A percentile compares a stretch with the other conserved stretches of the same genome.
These are phyloP conservation scores for Eumaeus atala DNA, from an alignment of 1,140 invertebrate genomes.

Conservation along the genomic window DNA sequence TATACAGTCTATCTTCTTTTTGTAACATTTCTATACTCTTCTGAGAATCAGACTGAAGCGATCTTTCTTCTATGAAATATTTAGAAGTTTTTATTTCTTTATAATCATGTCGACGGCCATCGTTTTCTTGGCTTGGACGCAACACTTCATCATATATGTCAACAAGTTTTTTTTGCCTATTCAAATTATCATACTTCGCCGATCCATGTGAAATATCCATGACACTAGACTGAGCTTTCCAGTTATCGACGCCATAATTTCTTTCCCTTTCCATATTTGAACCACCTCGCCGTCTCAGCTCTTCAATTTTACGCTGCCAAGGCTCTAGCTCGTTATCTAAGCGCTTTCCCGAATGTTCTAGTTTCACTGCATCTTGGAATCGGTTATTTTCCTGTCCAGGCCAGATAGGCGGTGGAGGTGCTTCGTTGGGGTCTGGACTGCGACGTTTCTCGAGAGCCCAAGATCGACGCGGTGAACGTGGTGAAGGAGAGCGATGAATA, in stretches of 20 bases:
- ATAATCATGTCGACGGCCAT: slow-evolving; percentile 21
- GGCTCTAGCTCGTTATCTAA: slow-evolving; percentile 17
- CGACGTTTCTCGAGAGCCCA: slow-evolving; percentile 58
- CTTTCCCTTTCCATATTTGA: slow-evolving; percentile 22
- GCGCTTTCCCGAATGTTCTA: slow-evolving; percentile 21
- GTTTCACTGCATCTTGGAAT: slow-evolving; percentile 23
- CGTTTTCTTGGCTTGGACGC: slow-evolving; percentile 12
- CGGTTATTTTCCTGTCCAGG: slow-evolving; percentile 32
- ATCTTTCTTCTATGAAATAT: slow-evolving; percentile 29
- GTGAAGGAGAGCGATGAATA: slow-evolving; percentile 47
- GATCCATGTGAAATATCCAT: neutral
- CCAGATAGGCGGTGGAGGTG: slow-evolving; percentile 54
- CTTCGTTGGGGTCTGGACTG: slow-evolving; percentile 40
- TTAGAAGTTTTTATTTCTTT: slow-evolving; percentile 14
- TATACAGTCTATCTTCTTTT: slow-evolving; percentile 37
- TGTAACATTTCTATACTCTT: slow-evolving; percentile 31
- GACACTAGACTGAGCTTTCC: neutral
- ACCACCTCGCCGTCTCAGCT: slow-evolving; percentile 20
- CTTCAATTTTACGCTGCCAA: slow-evolving; percentile 27
- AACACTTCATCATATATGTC: neutral
- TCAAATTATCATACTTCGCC: neutral
- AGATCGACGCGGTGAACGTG: slow-evolving; percentile 47
- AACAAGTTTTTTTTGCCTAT: neutral
- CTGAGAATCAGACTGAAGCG: slow-evolving; percentile 24
- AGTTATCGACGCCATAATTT: neutral